Conservation (phyloP, 35 echinoderm and acorn worm genomes). For the Acanthaster planci region DNA sequence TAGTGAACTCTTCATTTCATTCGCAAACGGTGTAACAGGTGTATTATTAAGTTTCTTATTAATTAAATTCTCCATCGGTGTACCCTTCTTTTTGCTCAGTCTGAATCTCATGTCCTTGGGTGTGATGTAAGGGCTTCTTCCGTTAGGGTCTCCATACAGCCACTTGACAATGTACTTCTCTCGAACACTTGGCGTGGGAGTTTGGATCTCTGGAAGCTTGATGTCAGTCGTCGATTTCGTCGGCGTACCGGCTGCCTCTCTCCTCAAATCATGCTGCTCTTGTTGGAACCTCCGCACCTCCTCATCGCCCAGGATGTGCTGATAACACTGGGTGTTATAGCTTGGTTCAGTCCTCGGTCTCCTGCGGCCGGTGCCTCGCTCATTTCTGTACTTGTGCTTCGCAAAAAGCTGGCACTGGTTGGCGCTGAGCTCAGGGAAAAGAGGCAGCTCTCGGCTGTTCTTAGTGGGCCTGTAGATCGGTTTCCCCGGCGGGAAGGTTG, state of each 20-base stretch:
- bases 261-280: conserved; percentile 5
- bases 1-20: not conserved
- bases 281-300: conserved; percentile 7
- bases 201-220: conserved; percentile 47
- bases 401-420: conserved; percentile 26
- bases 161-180: conserved; percentile 54
- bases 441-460: conserved; percentile 49
- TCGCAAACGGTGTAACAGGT: conserved; percentile 9
- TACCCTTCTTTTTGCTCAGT: conserved; percentile 10
- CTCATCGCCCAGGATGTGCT: not conserved
- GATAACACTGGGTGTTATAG: not conserved
- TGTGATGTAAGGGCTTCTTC: conserved; percentile 26
- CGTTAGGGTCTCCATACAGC: conserved; percentile 32
- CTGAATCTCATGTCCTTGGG: not conserved
- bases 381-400: not conserved
- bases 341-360: not conserved
- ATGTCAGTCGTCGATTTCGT: conserved; percentile 18
- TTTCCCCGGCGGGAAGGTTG: not conserved
- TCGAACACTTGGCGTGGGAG: conserved; percentile 4
- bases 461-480: conserved; percentile 28
- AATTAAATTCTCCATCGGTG: not conserved
- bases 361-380: not conserved
- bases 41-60: not conserved
- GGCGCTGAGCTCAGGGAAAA: conserved; percentile 30
- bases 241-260: conserved; percentile 27